Evolutionary conservation across 2,888 invertebrate genomes (phyloP).

Genomic region (Cantharis lateralis): DNA sequence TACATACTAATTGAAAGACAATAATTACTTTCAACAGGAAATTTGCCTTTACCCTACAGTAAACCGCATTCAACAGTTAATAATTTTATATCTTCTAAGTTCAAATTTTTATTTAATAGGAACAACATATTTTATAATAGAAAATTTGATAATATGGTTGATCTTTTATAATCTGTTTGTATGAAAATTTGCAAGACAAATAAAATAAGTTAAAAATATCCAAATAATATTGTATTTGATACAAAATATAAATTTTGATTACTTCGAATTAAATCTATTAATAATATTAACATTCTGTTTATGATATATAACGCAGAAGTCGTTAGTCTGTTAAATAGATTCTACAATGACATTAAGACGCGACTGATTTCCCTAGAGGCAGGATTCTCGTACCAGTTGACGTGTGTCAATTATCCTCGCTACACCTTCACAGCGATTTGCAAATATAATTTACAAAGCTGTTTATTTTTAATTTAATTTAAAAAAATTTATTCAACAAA

Average conservation of each 20-base stretch:
- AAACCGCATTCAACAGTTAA: neutral
- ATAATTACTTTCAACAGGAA: neutral
- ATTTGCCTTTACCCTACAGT: neutral
- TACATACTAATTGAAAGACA: neutral
- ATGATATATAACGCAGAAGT: conserved; percentile 16
- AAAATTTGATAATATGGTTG: no score
- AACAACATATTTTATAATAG: no score
- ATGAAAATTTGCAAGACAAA: no score
- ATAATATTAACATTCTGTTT: neutral
- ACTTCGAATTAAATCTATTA: neutral
- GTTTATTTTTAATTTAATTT: neutral
- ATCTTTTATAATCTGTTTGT: no score
- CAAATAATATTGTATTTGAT: no score
- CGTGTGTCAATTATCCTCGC: conserved; percentile 35
- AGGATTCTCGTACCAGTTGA: conserved; percentile 23
- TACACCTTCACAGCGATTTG: conserved; percentile 32
- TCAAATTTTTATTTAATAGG: neutral
- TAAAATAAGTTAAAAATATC: no score
- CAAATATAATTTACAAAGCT: conserved; percentile 22
- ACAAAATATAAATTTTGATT: no score
- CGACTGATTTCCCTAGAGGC: conserved; percentile 34
- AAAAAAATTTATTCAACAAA: neutral
- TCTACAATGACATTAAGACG: conserved; percentile 26
- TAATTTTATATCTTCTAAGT: neutral
- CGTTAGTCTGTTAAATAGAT: conserved; percentile 30